Conservation (phyloP, 2,113 vertebrate species). For the Philantomba maxwellii region DNA sequence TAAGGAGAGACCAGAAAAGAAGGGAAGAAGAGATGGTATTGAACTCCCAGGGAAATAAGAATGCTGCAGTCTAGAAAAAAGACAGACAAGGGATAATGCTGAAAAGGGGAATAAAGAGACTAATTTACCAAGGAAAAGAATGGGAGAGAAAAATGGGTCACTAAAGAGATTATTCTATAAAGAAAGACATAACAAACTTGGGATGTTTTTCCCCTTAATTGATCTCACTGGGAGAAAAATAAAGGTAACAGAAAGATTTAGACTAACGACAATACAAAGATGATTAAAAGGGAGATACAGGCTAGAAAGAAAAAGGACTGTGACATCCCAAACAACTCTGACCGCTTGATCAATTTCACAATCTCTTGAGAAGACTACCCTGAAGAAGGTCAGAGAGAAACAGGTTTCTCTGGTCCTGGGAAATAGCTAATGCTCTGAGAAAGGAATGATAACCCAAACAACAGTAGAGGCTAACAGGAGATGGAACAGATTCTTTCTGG, state of each 20-base stretch:
- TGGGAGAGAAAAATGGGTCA: background rate
- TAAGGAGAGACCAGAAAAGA: constrained; percentile 5
- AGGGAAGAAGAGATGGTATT: background rate
- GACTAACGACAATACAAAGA: background rate
- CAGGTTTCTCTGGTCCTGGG: background rate
- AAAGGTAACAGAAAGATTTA: background rate
- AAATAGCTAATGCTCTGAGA: background rate
- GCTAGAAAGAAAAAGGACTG: background rate
- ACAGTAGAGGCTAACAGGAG: accelerated
- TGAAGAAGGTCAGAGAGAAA: background rate
- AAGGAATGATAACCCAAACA: background rate
- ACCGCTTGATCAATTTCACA: background rate
- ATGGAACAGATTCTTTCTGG: background rate
- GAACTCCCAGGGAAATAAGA: background rate
- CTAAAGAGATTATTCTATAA: background rate
- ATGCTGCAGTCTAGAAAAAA: background rate
- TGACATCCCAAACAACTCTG: background rate
- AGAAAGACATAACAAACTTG: background rate
- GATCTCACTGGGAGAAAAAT: background rate
- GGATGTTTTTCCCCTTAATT: background rate
- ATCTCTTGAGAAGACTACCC: background rate
- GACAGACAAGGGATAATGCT: background rate
- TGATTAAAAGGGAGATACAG: background rate
- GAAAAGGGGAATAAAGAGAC: background rate
- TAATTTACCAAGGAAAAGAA: constrained; percentile 1